Evolutionary conservation across 2,797 vertebrate genomes (phyloP).

Genomic region (Chelon auratus): DNA sequence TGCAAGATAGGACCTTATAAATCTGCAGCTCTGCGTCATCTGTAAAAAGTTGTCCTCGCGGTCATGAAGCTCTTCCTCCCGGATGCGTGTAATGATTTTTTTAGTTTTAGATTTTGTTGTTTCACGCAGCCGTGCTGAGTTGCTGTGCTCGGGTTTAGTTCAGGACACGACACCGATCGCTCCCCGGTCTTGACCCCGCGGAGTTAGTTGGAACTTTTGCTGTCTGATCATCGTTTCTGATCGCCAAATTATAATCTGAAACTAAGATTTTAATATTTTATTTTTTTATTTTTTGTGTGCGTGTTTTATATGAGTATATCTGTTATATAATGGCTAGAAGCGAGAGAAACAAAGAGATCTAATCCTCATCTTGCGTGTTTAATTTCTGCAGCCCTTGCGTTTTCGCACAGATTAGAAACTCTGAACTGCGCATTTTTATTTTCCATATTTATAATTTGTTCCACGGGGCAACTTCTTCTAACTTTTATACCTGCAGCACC

Average conservation of each 20-base stretch:
- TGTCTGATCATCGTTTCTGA: background rate
- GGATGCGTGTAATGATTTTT: background rate
- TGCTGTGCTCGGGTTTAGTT: constrained; percentile 1
- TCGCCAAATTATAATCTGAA: background rate
- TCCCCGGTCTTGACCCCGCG: background rate
- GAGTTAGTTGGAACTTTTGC: constrained; percentile 2
- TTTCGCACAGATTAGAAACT: too few relatives aligned
- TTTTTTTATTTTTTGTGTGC: too few relatives aligned
- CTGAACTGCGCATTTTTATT: too few relatives aligned
- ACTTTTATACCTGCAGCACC: background rate
- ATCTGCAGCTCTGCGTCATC: background rate
- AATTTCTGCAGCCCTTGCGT: too few relatives aligned
- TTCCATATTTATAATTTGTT: too few relatives aligned
- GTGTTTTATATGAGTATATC: background rate
- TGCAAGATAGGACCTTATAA: background rate
- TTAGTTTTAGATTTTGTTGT: background rate
- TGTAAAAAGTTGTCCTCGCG: too few relatives aligned
- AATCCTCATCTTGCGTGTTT: background rate
- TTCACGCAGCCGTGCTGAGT: background rate
- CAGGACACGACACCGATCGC: background rate
- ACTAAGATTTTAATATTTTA: background rate
- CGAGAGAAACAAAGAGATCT: background rate
- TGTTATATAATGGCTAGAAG: background rate
- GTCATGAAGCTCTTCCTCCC: background rate
- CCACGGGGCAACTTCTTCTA: background rate